Base-by-base conservation (phyloP, 2,113 vertebrate species). In the Lepisosteus oculatus region DNA sequence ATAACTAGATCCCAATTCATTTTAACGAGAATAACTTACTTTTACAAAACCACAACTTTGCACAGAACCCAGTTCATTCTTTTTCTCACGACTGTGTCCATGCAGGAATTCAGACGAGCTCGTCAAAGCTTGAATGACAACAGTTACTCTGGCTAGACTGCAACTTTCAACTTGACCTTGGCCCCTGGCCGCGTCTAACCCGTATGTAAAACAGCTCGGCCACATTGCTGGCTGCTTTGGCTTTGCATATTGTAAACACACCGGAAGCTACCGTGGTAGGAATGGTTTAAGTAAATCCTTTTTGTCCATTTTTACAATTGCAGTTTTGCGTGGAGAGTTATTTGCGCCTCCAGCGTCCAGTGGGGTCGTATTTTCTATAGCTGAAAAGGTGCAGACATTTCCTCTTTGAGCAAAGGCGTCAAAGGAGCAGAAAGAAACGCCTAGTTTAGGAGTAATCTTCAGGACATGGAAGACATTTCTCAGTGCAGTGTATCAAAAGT, bases 91-190 rank as follows among this genome's bases (percentile, higher is more conserved):
- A 71, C 84, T 84, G 85, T 79, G 80, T 79, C 84, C 86, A 74
- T 88, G 88, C 83, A 85, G 70, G 70, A 64, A 71, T 77, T 83
- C 81, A 88, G 85, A 82, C 86, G 77, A 73, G 78, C 74, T 82
- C 89, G 89, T 89, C 64, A 75, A 85, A 66, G 77, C 68, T 78
- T 86, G 89, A 93, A 88, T 86, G 85, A 90, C 90, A 88, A 85
- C 85, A 84, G 91, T 85, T 91, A 85, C 76, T 76, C 83, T 89
- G 94, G 91, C 89, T 85, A 89, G 93, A 88, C 91, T 84, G 81
- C 84, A 92, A 77, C 93, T 95, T 98, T 98, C 94, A 97, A 95
- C 97, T 99, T 99, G 97, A 99, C 97, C 96, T 98, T 98, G 97
- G 94, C 94, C 95, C 95, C 92, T 78, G 93, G 90, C 87, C 87